Conservation (phyloP, 2,888 invertebrate species). For the Esperia sulphurella region DNA sequence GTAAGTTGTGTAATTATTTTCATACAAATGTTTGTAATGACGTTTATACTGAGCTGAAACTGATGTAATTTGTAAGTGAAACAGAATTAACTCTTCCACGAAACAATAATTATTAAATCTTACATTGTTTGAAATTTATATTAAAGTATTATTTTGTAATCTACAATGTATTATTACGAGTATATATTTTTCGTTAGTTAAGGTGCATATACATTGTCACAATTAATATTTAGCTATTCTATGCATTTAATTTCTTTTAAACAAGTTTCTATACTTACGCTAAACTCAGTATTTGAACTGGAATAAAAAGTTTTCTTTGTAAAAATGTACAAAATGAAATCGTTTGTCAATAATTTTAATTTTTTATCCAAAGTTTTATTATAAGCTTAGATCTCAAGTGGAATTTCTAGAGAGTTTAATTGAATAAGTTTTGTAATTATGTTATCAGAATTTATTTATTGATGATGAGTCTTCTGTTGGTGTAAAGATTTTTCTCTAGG, state of each 20-base stretch:
- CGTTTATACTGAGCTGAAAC: slow-evolving; percentile 12
- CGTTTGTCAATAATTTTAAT: slow-evolving; percentile 63
- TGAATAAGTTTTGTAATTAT: slow-evolving; percentile 63
- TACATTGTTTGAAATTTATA: slow-evolving; percentile 50
- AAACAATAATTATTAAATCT: slow-evolving; percentile 49
- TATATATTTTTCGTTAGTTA: slow-evolving; percentile 42
- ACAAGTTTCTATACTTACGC: background rate
- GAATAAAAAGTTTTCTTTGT: slow-evolving; percentile 55
- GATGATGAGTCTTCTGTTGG: slow-evolving; percentile 45
- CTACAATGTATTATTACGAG: slow-evolving; percentile 46
- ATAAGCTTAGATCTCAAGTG: slow-evolving; percentile 76
- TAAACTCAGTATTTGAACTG: slow-evolving; percentile 43
- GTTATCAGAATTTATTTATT: slow-evolving; percentile 74
- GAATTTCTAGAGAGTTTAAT: slow-evolving; percentile 57
- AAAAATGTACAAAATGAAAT: slow-evolving; percentile 71
- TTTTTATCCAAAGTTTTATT: slow-evolving; percentile 76
- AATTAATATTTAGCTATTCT: slow-evolving; percentile 34
- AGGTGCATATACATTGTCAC: slow-evolving; percentile 55
- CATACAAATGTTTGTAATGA: slow-evolving; percentile 51
- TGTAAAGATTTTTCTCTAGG: slow-evolving; percentile 53
- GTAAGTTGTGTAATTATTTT: slow-evolving; percentile 64
- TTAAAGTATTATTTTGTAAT: slow-evolving; percentile 60
- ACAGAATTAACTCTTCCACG: slow-evolving; percentile 48
- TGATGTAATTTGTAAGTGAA: slow-evolving; percentile 17
- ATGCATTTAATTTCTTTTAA: slow-evolving; percentile 41